Base-by-base conservation (phyloP, 2,113 vertebrate genomes). In the Myiozetetes cayanensis region DNA sequence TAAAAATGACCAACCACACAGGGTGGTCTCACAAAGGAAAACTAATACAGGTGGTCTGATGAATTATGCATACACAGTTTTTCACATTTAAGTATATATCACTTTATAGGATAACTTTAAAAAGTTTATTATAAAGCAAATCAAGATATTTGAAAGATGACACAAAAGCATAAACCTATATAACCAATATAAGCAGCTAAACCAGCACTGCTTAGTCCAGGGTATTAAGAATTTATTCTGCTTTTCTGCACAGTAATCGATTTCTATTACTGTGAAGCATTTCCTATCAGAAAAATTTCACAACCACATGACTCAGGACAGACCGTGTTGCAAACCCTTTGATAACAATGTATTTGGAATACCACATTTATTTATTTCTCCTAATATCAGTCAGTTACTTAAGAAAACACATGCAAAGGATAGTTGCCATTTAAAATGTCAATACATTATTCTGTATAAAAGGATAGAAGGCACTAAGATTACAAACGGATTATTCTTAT, bases 141-240 rank as follows among this genome's bases (percentile, higher is more conserved):
- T 41, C 55, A 52, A 44, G 55, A 84, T 22, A 59, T 37, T 5
- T 53, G 49, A 22, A 78, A 68, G 44, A 83, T 16, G 11, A 88
- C 72, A 87, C 66, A 93, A 88, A 83, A 62, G 82, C 43, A 86
- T 96, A 89, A 93, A 90, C 52, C 67, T 37, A 24, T 35, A 91
- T 33, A 85, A 87, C n/a, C 73, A 66, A 72, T 17, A 79, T 44
- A 91, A 94, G 58, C 67, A 78, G 87, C 75, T 94, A 80, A 90
- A 27, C 46, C 23, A 91, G 79, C 21, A 2, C 58, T 59, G 87
- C 86, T 80, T 80, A 66, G 82, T 67, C 63, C 49, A 43, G 58
- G 72, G 53, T 46, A 87, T 63, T 91, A 62, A 80, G 70, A 92
- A 72, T 82, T 83, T 33, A 70, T 75, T 93, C 74, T 49, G n/a